Percentiles rank a stretch among this genome's conserved stretches.
These are phyloP conservation scores for Heliangelus exortis DNA, from an alignment of 2,797 vertebrate genomes.

Conservation along the genomic window DNA sequence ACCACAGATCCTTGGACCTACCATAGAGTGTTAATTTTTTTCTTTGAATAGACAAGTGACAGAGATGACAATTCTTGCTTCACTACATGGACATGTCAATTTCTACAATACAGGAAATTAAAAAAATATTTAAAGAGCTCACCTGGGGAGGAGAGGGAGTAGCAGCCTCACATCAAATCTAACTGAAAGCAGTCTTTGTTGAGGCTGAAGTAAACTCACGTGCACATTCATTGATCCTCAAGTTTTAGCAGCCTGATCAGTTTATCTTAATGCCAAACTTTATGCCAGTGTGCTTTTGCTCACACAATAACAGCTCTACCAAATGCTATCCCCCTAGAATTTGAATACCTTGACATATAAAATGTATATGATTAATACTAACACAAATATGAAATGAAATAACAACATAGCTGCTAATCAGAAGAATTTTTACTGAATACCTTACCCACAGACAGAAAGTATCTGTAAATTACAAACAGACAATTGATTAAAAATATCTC, in stretches of 20 bases:
- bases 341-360: background rate
- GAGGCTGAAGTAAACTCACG: background rate
- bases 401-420: background rate
- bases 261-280: background rate
- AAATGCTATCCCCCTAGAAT: background rate
- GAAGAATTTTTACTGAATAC: background rate
- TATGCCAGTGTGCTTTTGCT: background rate
- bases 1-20: background rate
- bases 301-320: background rate
- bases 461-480: background rate
- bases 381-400: background rate
- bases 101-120: background rate
- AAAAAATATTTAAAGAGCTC: background rate
- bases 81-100: background rate
- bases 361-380: background rate
- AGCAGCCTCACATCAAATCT: background rate
- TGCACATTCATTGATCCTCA: accelerated
- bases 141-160: background rate
- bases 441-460: background rate
- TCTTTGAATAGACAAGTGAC: background rate
- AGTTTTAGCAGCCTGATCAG: background rate
- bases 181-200: background rate
- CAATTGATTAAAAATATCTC: background rate
- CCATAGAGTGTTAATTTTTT: background rate
- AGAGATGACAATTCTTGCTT: background rate